Evolutionary conservation across 2,113 vertebrate species (phyloP), one percentile per base, ranked within the genome.

Genomic region (Sylvia atricapilla): DNA sequence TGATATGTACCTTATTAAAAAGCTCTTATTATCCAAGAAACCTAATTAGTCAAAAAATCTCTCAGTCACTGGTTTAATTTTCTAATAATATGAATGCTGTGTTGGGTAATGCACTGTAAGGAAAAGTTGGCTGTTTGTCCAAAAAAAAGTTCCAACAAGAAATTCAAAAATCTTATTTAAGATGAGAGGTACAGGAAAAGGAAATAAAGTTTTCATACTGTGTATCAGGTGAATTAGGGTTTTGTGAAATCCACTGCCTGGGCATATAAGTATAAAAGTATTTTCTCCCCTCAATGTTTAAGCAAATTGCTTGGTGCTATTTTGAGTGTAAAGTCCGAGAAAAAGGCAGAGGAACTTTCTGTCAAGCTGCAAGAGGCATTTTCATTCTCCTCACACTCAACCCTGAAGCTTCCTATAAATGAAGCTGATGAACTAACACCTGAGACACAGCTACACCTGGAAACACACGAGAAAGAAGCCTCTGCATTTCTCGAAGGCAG

Each of bases 41-140:
- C 98, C 98, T 98, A 98, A 98, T 98, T 98, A 98, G 98, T 98
- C 97, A 98, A 98, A 98, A 98, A 98, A 98, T 97, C 97, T 97
- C 94, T 94, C 97, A 87, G 95, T 96, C 96, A 85, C 93, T 69
- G 66, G 91, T 98, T 98, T 97, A 97, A 98, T 98, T 98, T 98
- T 95, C 94, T 96, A 96, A 95, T 97, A 94, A 87, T 96, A 96
- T 95, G 97, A 98, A 94, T 96, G 90, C 87, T 82, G 81, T 23
- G 47, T 73, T 93, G 84, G 89, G 89, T 96, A 97, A 96, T 80
- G 86, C 78, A 72, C 96, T 90, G 73, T 91, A 91, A 95, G 93
- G 83, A 91, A 73, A 79, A 69, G 96, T 93, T 93, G 68, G 90
- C 84, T 95, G 95, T 89, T 96, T 97, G 91, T 94, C 75, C 92